Evolutionary conservation across 2,888 invertebrate genomes (phyloP).

Genomic region (Polyploca ridens): DNA sequence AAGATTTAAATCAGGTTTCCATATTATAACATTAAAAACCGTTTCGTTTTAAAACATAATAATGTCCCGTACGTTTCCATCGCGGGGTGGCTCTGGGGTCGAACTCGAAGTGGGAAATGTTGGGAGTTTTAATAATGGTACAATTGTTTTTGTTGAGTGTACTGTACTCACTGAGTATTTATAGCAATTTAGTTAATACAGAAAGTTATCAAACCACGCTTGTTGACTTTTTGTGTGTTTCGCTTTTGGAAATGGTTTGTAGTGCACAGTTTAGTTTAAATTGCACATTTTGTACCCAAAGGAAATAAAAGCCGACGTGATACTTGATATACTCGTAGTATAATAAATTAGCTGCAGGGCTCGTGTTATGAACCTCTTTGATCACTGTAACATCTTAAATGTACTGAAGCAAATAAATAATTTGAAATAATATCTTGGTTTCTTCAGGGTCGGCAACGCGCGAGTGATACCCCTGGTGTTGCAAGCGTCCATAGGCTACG

Average conservation of each 20-base stretch:
- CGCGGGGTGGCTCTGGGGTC: conserved; percentile 3
- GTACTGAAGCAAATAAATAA: too few relatives aligned
- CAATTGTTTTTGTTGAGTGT: conserved; percentile 40
- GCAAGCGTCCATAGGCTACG: too few relatives aligned
- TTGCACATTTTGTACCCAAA: not conserved
- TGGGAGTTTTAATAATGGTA: conserved; percentile 40
- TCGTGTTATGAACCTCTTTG: too few relatives aligned
- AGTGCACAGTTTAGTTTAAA: not conserved
- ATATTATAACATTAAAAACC: not conserved
- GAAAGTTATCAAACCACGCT: conserved; percentile 9
- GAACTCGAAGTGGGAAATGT: conserved; percentile 19
- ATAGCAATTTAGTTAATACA: conserved; percentile 13
- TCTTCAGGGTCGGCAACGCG: too few relatives aligned
- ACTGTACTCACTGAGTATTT: conserved; percentile 33
- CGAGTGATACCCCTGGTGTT: too few relatives aligned
- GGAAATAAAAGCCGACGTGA: not conserved
- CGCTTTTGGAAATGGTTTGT: not conserved
- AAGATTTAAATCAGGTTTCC: too few relatives aligned
- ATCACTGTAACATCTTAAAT: too few relatives aligned
- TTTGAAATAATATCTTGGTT: too few relatives aligned
- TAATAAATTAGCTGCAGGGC: too few relatives aligned
- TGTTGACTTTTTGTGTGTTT: not conserved
- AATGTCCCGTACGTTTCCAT: conserved; percentile 18
- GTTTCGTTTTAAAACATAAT: not conserved
- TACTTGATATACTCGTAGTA: too few relatives aligned